phyloP scores from a whole-genome alignment of 2,888 invertebrate genomes.

The Hoplodrina blanda region DNA sequence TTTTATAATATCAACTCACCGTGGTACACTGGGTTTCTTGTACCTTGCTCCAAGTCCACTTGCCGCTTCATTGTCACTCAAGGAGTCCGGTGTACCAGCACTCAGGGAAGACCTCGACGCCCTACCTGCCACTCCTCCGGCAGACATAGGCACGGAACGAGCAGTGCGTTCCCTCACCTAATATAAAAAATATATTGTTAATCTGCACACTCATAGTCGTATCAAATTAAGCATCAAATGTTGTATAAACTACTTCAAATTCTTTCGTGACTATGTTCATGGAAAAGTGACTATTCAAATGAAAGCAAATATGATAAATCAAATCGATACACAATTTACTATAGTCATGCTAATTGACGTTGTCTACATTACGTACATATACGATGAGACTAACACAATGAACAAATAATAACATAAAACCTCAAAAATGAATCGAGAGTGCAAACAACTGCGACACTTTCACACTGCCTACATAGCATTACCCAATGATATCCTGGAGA shows the following conservation, averaged over 20 bases:
- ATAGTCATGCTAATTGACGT: conserved; percentile 80
- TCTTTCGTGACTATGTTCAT: conserved; percentile 32
- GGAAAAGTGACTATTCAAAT: conserved; percentile 42
- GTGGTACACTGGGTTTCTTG: conserved; percentile 92
- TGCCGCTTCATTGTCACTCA: conserved; percentile 96
- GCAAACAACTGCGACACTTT: conserved; percentile 80
- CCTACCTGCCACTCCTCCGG: conserved; percentile 88
- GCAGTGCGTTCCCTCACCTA: conserved; percentile 98
- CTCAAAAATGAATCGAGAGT: conserved; percentile 73
- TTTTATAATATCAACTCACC: conserved; percentile 69
- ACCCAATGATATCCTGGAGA: conserved; percentile 95
- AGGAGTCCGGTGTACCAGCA: conserved; percentile 96
- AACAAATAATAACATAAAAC: conserved; percentile 72
- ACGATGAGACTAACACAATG: conserved; percentile 74
- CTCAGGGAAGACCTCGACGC: conserved; percentile 95
- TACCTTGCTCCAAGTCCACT: conserved; percentile 93
- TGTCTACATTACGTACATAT: conserved; percentile 75
- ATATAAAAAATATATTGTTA: conserved; percentile 44
- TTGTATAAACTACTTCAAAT: conserved; percentile 34
- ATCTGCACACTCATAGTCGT: conserved; percentile 9
- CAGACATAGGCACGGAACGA: conserved; percentile 97
- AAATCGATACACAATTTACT: conserved; percentile 47
- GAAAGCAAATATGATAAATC: conserved; percentile 53
- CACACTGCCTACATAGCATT: conserved; percentile 88
- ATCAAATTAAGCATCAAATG: conserved; percentile 13